Evolutionary conservation across 2,113 vertebrate genomes (phyloP).

Genomic region (Trachemys scripta): DNA sequence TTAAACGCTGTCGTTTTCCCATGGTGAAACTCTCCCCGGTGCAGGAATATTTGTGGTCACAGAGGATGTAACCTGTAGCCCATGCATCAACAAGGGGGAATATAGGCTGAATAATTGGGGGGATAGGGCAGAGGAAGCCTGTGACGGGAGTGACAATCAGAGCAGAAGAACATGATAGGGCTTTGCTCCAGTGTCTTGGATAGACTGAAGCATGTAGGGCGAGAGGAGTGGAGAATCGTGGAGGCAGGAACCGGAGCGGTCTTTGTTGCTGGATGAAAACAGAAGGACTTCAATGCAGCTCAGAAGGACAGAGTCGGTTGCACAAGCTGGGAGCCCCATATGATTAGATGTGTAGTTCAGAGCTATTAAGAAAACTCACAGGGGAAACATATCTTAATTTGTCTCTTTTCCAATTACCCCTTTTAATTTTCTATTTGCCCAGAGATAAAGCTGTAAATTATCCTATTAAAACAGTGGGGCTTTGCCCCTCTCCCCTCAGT

Average conservation of each 20-base stretch:
- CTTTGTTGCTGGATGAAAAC: background rate
- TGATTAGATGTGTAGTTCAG: background rate
- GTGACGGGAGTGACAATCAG: background rate
- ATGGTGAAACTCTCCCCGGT: too few species aligned
- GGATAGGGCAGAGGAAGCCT: background rate
- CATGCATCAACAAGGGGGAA: background rate
- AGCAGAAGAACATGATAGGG: background rate
- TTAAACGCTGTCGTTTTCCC: background rate
- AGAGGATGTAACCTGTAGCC: background rate
- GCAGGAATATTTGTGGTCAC: background rate
- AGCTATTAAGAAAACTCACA: background rate
- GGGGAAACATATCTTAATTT: background rate
- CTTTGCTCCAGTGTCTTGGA: background rate
- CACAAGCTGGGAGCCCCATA: background rate
- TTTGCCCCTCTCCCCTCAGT: background rate
- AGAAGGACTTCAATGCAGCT: background rate
- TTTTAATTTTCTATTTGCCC: background rate
- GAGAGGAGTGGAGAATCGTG: background rate
- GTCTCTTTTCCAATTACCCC: background rate
- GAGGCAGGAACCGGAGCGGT: background rate
- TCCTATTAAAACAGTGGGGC: background rate
- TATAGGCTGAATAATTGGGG: background rate
- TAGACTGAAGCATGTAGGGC: fast-evolving
- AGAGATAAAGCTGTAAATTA: background rate
- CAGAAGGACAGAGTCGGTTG: background rate